Evolutionary conservation across 1,140 invertebrate genomes (phyloP).

Genomic region (Drosophila sulfurigaster): DNA sequence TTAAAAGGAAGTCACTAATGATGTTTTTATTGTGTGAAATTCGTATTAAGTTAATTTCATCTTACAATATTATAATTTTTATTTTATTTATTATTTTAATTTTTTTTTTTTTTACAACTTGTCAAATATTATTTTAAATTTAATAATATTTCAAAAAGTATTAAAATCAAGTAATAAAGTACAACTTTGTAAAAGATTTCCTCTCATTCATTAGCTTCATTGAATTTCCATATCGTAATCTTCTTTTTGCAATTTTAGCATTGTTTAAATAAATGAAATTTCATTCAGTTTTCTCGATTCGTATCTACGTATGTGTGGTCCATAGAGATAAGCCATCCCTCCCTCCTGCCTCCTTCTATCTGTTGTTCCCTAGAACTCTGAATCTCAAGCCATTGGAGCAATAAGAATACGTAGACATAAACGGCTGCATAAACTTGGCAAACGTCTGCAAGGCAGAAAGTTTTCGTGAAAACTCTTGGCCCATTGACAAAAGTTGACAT

Average conservation of each 20-base stretch:
- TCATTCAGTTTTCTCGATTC: constrained; percentile 31
- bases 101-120: too few relatives aligned
- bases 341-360: background rate
- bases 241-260: background rate
- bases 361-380: constrained; percentile 20
- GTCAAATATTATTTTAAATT: too few relatives aligned
- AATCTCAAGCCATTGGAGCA: constrained; percentile 37
- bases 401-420: constrained; percentile 36
- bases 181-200: background rate
- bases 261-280: constrained; percentile 38
- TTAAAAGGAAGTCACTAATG: too few relatives aligned
- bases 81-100: too few relatives aligned
- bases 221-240: background rate
- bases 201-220: background rate
- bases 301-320: constrained; percentile 20
- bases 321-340: constrained; percentile 26
- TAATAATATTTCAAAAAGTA: too few relatives aligned
- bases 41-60: too few relatives aligned
- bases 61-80: too few relatives aligned
- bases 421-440: constrained; percentile 51
- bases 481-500: constrained; percentile 62
- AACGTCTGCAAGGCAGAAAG: constrained; percentile 46
- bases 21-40: too few relatives aligned
- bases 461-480: constrained; percentile 44
- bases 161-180: too few relatives aligned